Conservation (phyloP, 1,140 invertebrate genomes). For the Ylistrum balloti region DNA sequence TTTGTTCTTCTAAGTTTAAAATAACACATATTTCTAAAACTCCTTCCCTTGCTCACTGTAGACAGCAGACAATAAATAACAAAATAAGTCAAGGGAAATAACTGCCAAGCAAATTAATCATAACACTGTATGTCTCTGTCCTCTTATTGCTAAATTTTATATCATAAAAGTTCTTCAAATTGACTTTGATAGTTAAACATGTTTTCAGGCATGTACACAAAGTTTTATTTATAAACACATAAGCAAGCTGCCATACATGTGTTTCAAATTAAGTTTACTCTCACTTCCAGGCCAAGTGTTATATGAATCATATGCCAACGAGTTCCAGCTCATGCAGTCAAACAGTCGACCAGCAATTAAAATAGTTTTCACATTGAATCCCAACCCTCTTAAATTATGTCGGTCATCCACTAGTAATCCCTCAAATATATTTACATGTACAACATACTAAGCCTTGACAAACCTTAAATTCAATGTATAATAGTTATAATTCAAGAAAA, state of each 20-base stretch:
- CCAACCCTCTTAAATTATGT: not conserved
- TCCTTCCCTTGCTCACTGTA: no score
- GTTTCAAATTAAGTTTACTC: slow-evolving; percentile 21
- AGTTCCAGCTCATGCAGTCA: not conserved
- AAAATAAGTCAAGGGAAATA: no score
- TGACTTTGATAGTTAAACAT: not conserved
- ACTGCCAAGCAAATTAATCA: no score
- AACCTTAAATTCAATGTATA: no score
- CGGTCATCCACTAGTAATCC: not conserved
- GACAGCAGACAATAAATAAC: no score
- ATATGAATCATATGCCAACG: not conserved
- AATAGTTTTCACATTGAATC: not conserved
- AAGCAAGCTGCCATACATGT: slow-evolving; percentile 12
- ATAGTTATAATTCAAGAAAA: no score
- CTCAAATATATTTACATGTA: no score
- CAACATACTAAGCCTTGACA: no score
- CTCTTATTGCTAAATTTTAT: not conserved
- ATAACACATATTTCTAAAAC: no score
- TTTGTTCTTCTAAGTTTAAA: no score
- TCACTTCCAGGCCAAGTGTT: slow-evolving; percentile 2
- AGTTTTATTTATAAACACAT: not conserved
- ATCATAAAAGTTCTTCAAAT: not conserved
- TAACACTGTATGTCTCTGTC: no score
- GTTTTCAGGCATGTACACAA: not conserved
- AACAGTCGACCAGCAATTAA: not conserved